Evolutionary conservation across 2,797 vertebrate species (phyloP).

Genomic region (Alouatta caraya): DNA sequence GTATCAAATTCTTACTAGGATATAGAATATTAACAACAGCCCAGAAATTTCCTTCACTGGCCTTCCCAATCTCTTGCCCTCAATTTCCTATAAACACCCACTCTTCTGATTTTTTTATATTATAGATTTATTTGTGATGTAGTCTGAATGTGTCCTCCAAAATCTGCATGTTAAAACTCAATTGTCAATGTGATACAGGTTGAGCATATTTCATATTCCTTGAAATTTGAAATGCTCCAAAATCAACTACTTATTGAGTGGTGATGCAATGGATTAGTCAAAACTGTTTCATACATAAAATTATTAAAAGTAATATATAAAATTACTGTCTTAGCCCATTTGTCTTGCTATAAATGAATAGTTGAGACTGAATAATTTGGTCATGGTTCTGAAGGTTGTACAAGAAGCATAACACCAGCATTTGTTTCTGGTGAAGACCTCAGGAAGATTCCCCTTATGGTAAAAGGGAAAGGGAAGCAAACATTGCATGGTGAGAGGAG

Average conservation of each 20-base stretch:
- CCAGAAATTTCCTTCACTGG: neutral
- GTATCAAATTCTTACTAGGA: neutral
- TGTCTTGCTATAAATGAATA: neutral
- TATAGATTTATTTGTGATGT: neutral
- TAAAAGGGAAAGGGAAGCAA: too few species aligned
- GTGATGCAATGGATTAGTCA: neutral
- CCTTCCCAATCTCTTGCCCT: neutral
- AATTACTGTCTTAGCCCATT: neutral
- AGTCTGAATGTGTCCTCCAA: neutral
- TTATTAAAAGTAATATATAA: neutral
- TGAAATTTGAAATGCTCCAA: neutral
- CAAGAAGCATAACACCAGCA: neutral
- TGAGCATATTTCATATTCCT: neutral
- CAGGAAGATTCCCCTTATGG: neutral
- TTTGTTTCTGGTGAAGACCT: neutral
- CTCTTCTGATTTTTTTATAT: neutral
- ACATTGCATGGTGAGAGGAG: too few species aligned
- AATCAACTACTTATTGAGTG: neutral
- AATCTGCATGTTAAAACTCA: neutral
- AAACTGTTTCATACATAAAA: neutral
- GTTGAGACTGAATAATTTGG: neutral
- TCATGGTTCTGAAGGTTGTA: neutral
- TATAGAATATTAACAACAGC: neutral
- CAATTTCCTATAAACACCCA: neutral
- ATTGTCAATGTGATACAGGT: neutral